These are phyloP conservation scores for Xanthia togata DNA, from an alignment of 2,888 invertebrate genomes.

Conservation along the genomic window DNA sequence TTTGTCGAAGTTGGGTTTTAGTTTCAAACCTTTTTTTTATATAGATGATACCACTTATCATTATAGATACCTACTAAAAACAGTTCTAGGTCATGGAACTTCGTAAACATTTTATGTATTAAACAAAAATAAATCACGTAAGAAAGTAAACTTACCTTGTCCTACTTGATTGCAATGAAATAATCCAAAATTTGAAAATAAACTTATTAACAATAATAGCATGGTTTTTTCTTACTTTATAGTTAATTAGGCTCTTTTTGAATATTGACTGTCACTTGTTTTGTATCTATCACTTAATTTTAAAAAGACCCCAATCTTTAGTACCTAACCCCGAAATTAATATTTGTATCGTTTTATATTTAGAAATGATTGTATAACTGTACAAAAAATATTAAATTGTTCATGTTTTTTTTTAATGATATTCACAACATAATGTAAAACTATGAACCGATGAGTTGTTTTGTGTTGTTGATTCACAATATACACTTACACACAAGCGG, in stretches of 20 bases:
- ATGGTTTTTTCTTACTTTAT: neutral
- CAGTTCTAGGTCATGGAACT: neutral
- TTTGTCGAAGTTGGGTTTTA: no score
- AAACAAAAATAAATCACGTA: neutral
- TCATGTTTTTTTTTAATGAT: neutral
- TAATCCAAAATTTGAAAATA: conserved; percentile 18
- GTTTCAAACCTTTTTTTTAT: no score
- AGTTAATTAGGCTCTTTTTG: neutral
- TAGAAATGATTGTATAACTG: neutral
- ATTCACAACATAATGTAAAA: neutral
- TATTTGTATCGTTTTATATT: neutral
- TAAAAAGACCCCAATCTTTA: neutral
- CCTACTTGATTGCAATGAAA: neutral
- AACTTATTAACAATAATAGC: conserved; percentile 15
- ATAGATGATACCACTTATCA: no score
- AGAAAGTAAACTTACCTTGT: conserved; percentile 13
- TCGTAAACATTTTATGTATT: neutral
- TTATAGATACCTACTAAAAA: neutral
- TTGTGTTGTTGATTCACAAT: neutral
- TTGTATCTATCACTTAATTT: neutral
- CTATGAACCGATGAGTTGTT: neutral
- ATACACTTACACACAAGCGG: neutral
- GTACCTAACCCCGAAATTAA: neutral
- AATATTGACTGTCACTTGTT: neutral
- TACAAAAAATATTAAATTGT: neutral